A percentile compares a stretch with the other conserved stretches of the same genome.
Evolutionary conservation across 2,113 vertebrate species (phyloP).

Genomic region (Oreochromis niloticus): DNA sequence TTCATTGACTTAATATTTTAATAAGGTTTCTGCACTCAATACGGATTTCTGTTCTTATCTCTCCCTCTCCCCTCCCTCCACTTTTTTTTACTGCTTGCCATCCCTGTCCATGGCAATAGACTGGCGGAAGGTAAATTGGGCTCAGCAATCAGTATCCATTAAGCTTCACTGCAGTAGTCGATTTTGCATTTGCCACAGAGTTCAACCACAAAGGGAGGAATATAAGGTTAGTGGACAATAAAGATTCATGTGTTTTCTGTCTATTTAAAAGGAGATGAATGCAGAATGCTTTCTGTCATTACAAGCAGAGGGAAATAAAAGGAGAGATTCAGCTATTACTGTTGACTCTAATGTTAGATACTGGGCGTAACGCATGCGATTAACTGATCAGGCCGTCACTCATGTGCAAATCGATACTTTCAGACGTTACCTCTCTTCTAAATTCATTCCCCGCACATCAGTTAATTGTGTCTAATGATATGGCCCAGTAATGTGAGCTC

Average conservation of each 20-base stretch:
- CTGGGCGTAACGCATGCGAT: neutral
- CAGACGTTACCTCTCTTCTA: neutral
- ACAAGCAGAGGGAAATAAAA: neutral
- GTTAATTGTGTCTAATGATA: neutral
- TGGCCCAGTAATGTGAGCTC: neutral
- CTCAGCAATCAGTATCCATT: slow-evolving; percentile 35
- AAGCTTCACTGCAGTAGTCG: neutral
- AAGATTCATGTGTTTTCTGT: neutral
- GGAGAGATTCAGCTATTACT: neutral
- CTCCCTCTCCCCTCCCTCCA: neutral
- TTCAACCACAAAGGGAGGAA: neutral
- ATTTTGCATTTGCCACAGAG: neutral
- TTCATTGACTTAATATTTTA: slow-evolving; percentile 30
- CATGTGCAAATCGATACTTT: neutral
- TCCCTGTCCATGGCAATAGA: neutral
- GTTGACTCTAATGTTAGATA: neutral
- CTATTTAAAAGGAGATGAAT: neutral
- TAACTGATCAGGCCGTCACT: neutral
- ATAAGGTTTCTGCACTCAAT: slow-evolving; percentile 38
- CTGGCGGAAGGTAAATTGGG: slow-evolving; percentile 9
- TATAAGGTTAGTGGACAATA: neutral
- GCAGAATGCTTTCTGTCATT: neutral
- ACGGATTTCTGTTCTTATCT: neutral
- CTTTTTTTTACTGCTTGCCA: neutral
- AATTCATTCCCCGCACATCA: neutral